Evolutionary conservation across 2,113 vertebrate genomes (phyloP).

Genomic region (Mionectes macconnelli): DNA sequence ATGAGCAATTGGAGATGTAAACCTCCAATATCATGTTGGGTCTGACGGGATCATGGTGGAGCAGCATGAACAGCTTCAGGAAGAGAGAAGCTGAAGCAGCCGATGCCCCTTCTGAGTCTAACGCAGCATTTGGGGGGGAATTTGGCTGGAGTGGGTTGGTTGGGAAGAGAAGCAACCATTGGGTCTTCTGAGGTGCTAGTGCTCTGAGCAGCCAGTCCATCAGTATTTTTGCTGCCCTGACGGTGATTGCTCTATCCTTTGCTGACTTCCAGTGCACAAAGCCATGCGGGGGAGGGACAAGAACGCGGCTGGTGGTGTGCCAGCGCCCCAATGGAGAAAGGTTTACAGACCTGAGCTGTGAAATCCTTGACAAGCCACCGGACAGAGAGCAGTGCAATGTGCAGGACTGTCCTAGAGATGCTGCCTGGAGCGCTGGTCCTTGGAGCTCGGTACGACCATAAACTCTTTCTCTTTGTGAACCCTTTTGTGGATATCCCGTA

Average conservation of each 20-base stretch:
- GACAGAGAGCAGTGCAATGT: constrained; percentile 97
- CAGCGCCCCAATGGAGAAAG: constrained; percentile 90
- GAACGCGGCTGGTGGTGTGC: constrained; percentile 92
- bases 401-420: constrained; percentile 86
- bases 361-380: constrained; percentile 94
- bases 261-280: constrained; percentile 85
- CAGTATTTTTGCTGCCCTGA: background rate
- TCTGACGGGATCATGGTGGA: background rate
- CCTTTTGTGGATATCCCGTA: constrained; percentile 55
- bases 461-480: constrained; percentile 73
- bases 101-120: background rate
- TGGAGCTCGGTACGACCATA: constrained; percentile 98
- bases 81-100: background rate
- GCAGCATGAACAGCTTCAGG: background rate
- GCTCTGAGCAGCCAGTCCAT: accelerated
- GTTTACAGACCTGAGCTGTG: constrained; percentile 95
- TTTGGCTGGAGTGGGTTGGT: background rate
- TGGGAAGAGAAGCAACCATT: background rate
- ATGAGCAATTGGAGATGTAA: background rate
- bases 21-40: background rate
- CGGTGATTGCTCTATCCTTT: background rate
- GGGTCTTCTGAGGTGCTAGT: background rate
- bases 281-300: constrained; percentile 88
- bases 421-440: constrained; percentile 90
- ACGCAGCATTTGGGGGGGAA: accelerated